Evolutionary conservation across 2,888 invertebrate species (phyloP).

Genomic region (Campaea margaritaria): DNA sequence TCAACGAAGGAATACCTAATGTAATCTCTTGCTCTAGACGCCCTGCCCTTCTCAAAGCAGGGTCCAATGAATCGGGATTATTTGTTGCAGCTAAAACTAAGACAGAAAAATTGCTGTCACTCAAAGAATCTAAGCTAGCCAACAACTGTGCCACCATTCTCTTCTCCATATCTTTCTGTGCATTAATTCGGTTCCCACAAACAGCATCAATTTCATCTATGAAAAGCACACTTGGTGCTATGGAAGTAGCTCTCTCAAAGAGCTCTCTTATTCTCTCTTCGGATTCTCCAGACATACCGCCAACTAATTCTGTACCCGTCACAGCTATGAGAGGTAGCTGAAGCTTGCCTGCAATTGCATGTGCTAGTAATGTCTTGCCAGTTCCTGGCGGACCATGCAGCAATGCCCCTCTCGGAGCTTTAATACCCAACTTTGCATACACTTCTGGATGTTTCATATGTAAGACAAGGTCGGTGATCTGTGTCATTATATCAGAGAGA

Average conservation of each 20-base stretch:
- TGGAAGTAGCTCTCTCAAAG: conserved; percentile 92
- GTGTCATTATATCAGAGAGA: conserved; percentile 88
- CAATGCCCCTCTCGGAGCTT: conserved; percentile 95
- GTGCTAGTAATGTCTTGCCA: conserved; percentile 93
- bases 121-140: conserved; percentile 93
- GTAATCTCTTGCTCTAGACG: conserved; percentile 97
- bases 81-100: conserved; percentile 98
- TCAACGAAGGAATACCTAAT: conserved; percentile 96
- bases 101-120: conserved; percentile 85
- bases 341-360: conserved; percentile 94
- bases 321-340: conserved; percentile 93
- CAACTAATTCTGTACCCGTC: conserved; percentile 96
- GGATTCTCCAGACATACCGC: conserved; percentile 97
- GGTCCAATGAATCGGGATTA: conserved; percentile 96
- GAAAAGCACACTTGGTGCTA: conserved; percentile 94
- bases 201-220: conserved; percentile 99
- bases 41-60: conserved; percentile 95
- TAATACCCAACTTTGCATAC: conserved; percentile 92
- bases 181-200: conserved; percentile 94
- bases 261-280: conserved; percentile 96
- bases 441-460: conserved; percentile 96
- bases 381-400: conserved; percentile 98
- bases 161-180: conserved; percentile 98
- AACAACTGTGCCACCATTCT: conserved; percentile 97
- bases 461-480: conserved; percentile 90